Evolutionary conservation across 2,888 invertebrate genomes (phyloP).

Genomic region (Diplazon laetatorius): DNA sequence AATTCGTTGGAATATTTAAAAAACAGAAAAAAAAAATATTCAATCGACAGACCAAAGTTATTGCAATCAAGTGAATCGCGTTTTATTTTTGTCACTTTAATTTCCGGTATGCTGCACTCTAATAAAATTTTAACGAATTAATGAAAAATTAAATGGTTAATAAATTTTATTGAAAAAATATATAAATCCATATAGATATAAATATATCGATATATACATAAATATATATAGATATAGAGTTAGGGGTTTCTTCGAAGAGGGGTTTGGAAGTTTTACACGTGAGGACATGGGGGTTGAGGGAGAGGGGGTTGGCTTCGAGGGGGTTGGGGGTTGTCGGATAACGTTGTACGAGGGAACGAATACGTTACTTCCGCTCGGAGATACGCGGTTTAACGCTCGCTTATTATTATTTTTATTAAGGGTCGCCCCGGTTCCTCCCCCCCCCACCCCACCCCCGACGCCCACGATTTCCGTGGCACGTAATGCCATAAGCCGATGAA

Average conservation of each 20-base stretch:
- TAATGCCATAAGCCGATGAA: constrained; percentile 73
- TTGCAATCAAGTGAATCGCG: no score
- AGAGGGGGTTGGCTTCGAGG: constrained; percentile 26
- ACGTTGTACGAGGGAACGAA: constrained; percentile 64
- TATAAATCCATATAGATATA: no score
- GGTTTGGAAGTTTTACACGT: constrained; percentile 49
- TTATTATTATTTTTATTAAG: constrained; percentile 81
- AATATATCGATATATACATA: constrained; percentile 13
- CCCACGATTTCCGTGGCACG: constrained; percentile 65
- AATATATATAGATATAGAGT: not conserved
- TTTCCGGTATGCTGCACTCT: no score
- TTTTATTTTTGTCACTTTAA: no score
- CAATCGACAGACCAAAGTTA: no score
- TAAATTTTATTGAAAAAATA: no score
- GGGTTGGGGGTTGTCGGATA: constrained; percentile 6
- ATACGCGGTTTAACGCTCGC: constrained; percentile 79
- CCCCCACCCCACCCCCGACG: constrained; percentile 5
- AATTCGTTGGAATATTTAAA: not conserved
- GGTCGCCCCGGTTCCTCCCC: no score
- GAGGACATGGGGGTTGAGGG: no score
- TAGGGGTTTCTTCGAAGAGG: not conserved
- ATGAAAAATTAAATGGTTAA: no score
- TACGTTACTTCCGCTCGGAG: constrained; percentile 76
- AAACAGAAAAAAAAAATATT: not conserved
- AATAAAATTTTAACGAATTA: no score